A percentile compares a stretch with the other conserved stretches of the same genome.
These are phyloP conservation scores for Danionella dracula DNA, from an alignment of 2,797 vertebrate species.

Conservation along the genomic window DNA sequence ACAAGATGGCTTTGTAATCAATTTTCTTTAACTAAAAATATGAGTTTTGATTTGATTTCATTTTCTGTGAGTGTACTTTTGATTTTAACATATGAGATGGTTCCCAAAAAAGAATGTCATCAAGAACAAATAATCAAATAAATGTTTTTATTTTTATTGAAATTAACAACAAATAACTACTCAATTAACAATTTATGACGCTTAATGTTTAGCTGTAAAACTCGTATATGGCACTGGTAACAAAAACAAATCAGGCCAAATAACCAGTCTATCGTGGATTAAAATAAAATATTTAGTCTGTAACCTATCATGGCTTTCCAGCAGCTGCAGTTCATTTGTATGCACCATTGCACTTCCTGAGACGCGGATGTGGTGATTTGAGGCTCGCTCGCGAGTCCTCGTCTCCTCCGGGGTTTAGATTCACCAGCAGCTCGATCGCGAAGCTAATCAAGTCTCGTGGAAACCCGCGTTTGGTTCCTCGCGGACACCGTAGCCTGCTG, in stretches of 20 bases:
- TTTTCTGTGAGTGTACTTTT: no score
- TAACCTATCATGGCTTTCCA: conserved; percentile 58
- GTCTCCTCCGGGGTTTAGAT: conserved; percentile 56
- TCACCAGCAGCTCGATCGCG: conserved; percentile 73
- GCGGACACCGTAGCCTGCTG: no score
- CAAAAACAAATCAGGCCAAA: background rate
- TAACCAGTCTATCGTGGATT: conserved; percentile 48
- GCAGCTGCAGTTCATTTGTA: conserved; percentile 81
- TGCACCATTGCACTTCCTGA: conserved; percentile 81
- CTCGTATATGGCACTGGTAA: conserved; percentile 40
- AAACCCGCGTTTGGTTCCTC: conserved; percentile 46
- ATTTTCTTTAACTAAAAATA: no score
- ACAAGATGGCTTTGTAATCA: no score
- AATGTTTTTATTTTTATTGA: background rate
- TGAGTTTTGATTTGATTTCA: no score
- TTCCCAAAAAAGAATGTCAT: background rate
- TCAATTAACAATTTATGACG: no score
- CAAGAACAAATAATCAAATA: background rate
- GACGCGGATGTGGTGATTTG: conserved; percentile 73
- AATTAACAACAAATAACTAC: background rate
- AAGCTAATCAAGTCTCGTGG: conserved; percentile 75
- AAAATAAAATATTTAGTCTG: conserved; percentile 53
- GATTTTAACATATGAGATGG: no score
- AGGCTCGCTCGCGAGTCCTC: conserved; percentile 41
- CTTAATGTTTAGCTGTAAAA: no score